Percentiles rank a stretch among this genome's conserved stretches.
Conservation (phyloP, 2,113 vertebrate genomes). For the Perccottus glenii region DNA sequence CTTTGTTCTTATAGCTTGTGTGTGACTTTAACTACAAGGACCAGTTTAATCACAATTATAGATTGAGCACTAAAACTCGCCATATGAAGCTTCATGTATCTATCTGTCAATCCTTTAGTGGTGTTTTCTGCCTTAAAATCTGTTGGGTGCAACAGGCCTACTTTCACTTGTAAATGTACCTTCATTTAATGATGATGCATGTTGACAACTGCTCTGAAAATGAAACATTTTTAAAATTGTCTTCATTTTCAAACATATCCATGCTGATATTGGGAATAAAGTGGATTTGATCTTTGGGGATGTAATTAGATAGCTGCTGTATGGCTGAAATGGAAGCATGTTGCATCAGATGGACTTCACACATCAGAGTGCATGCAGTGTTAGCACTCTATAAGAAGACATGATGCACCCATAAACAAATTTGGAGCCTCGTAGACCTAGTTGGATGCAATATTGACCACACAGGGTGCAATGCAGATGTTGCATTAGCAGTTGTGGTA, state of each 20-base stretch:
- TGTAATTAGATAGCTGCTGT: background rate
- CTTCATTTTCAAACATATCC: background rate
- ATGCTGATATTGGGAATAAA: background rate
- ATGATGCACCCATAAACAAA: slow-evolving; percentile 9
- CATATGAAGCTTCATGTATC: too few relatives aligned
- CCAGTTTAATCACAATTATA: too few relatives aligned
- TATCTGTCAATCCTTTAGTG: too few relatives aligned
- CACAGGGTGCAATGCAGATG: background rate
- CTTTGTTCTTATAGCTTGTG: too few relatives aligned
- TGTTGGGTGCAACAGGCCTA: too few relatives aligned
- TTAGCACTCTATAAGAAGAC: background rate
- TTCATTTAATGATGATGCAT: too few relatives aligned
- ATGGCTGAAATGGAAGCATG: background rate
- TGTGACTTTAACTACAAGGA: too few relatives aligned
- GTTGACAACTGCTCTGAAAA: background rate
- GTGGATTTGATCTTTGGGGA: slow-evolving; percentile 3
- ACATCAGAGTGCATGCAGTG: background rate
- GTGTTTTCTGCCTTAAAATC: too few relatives aligned
- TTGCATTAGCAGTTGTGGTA: background rate
- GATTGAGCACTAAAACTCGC: too few relatives aligned
- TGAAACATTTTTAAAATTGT: background rate
- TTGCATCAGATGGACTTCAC: slow-evolving; percentile 1
- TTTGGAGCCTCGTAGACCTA: background rate
- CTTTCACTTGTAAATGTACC: too few relatives aligned
- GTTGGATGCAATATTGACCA: background rate